A percentile compares a stretch with the other conserved stretches of the same genome.
Evolutionary conservation across 2,797 vertebrate genomes (phyloP).

Genomic region (Poeciliopsis paucimaculata): DNA sequence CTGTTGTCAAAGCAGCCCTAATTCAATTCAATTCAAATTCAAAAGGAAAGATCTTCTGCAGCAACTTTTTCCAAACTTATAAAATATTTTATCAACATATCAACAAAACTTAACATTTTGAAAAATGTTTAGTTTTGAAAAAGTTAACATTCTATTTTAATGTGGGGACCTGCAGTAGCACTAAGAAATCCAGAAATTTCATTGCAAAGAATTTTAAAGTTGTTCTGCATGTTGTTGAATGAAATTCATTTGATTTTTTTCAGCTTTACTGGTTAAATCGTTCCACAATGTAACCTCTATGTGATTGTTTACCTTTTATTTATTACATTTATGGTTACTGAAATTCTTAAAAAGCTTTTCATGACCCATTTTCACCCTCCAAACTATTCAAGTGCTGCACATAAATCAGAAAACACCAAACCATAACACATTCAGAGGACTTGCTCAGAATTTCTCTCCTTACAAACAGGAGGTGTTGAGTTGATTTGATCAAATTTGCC

Average conservation of each 20-base stretch:
- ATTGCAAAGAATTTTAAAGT: background rate
- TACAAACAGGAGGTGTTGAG: background rate
- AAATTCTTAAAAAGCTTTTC: background rate
- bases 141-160: background rate
- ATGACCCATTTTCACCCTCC: background rate
- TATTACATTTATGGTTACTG: background rate
- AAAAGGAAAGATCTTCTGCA: too few relatives aligned
- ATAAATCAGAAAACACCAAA: background rate
- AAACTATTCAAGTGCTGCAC: background rate
- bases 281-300: background rate
- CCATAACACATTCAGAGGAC: background rate
- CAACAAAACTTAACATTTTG: too few relatives aligned
- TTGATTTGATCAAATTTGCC: background rate
- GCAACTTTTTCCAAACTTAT: too few relatives aligned
- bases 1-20: background rate
- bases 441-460: background rate
- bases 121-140: too few relatives aligned
- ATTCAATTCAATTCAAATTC: too few relatives aligned
- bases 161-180: background rate
- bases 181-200: background rate
- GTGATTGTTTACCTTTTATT: background rate
- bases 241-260: background rate
- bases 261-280: background rate
- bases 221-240: background rate
- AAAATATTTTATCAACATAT: too few relatives aligned